Base-by-base conservation (phyloP, 2,113 vertebrate genomes). In the Cichladusa arquata region DNA sequence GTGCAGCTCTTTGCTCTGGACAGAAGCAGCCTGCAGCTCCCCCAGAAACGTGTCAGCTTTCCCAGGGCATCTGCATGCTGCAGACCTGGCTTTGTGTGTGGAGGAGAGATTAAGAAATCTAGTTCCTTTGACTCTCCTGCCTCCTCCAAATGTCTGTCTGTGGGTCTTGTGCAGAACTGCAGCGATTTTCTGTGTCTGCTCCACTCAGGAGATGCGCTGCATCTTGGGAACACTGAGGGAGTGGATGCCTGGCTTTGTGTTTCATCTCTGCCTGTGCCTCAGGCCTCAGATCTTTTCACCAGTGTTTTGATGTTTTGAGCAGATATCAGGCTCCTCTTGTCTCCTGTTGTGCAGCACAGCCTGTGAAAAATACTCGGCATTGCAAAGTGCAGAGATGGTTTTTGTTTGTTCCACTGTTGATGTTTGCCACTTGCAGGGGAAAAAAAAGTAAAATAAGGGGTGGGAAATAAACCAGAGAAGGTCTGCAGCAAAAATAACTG, bases 401-500 rank as follows among this genome's bases (percentile, higher is more conserved):
- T 65, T 91, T 81, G 53, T 18, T 71, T 71, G 31, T 95, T 81
- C 71, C 40, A 8, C 19, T 93, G 50, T 91, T 87, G 77, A 44
- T 86, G 50, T 85, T 96, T 93, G 61, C 44, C 25, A 24, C 53
- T 91, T 86, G 16, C 18, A 76, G 64, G 13, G 13, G 6, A 3
- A 9, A 17, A 25, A 69, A 47, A 18, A 11, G 23, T 66, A 19
- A 22, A 29, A 3, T 2, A 11, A 17, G 25, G 5, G 38, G 19
- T 33, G 64, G 62, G 36, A 58, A 47, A 36, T 31, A 44, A 95
- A 66, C 11, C 33, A 5, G 40, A 34, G 56, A 77, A 81, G 57
- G 12, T 81, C 38, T 19, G 42, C 20, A 36, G 70, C 84, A 60
- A 92, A 88, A 93, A 88, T 93, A 96, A 90, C 92, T 90, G 93